Conservation (phyloP, 2,888 invertebrate species). For the Eilema sororculum region DNA sequence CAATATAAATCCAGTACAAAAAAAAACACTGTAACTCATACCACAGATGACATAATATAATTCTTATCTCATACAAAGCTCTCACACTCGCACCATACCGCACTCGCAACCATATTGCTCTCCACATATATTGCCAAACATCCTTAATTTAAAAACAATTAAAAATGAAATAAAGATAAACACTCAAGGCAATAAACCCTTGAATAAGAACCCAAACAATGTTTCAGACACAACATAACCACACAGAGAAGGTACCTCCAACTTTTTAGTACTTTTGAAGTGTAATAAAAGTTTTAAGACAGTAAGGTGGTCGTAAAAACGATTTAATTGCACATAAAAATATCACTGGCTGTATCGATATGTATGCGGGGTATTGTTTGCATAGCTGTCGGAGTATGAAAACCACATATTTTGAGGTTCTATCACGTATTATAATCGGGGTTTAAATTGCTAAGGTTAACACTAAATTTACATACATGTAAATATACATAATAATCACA, state of each 20-base stretch:
- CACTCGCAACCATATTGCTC: too few relatives aligned
- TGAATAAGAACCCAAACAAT: conserved; percentile 19
- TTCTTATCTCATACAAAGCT: too few relatives aligned
- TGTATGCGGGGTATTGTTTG: conserved; percentile 58
- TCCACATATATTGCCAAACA: neutral
- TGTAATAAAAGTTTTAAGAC: conserved; percentile 45
- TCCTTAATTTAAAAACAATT: conserved; percentile 8
- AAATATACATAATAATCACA: too few relatives aligned
- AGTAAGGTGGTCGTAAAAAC: conserved; percentile 51
- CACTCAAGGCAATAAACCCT: conserved; percentile 8
- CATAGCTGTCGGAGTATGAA: conserved; percentile 63
- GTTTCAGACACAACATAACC: conserved; percentile 29
- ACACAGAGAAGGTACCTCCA: conserved; percentile 33
- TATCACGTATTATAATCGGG: conserved; percentile 23
- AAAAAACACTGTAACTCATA: too few relatives aligned
- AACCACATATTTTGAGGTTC: conserved; percentile 58
- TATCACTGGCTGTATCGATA: conserved; percentile 53
- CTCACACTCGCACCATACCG: too few relatives aligned
- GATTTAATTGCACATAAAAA: conserved; percentile 58
- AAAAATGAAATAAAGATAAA: conserved; percentile 24
- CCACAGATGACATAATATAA: too few relatives aligned
- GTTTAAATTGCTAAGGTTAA: too few relatives aligned
- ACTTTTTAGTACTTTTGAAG: conserved; percentile 36
- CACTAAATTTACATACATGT: too few relatives aligned
- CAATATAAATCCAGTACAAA: too few relatives aligned